Percentiles rank a stretch among this genome's conserved stretches.
These are phyloP conservation scores for Podarcis siculus DNA, from an alignment of 2,797 vertebrate genomes.

Conservation along the genomic window DNA sequence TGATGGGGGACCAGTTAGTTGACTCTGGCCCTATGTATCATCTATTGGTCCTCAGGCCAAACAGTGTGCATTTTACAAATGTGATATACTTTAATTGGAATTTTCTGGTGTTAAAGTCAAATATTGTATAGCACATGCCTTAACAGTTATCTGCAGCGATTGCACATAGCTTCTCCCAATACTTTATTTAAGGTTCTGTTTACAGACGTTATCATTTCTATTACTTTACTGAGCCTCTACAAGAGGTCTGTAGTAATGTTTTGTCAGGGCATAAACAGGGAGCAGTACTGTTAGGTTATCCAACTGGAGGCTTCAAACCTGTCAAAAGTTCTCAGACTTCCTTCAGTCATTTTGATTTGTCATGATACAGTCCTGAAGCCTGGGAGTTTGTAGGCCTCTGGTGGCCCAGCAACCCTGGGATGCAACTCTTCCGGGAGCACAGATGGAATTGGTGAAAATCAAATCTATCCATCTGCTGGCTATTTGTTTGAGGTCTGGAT, in stretches of 20 bases:
- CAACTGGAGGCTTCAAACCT: not conserved
- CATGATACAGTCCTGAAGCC: not conserved
- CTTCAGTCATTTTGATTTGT: not conserved
- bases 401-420: not conserved
- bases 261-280: not conserved
- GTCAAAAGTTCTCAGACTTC: not conserved
- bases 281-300: not conserved
- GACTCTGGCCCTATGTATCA: not conserved
- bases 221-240: not conserved
- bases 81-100: not conserved
- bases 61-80: not conserved
- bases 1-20: too few relatives aligned
- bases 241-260: not conserved
- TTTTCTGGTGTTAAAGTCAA: not conserved
- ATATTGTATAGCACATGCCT: not conserved
- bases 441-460: not conserved
- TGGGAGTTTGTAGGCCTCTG: not conserved
- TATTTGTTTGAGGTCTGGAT: not conserved
- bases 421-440: not conserved
- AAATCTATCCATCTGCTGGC: not conserved
- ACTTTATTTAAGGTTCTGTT: not conserved
- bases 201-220: not conserved
- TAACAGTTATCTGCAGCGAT: not conserved
- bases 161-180: not conserved
- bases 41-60: not conserved